phyloP scores from a whole-genome alignment of 2,113 vertebrate species.

The Hystrix brachyura region DNA sequence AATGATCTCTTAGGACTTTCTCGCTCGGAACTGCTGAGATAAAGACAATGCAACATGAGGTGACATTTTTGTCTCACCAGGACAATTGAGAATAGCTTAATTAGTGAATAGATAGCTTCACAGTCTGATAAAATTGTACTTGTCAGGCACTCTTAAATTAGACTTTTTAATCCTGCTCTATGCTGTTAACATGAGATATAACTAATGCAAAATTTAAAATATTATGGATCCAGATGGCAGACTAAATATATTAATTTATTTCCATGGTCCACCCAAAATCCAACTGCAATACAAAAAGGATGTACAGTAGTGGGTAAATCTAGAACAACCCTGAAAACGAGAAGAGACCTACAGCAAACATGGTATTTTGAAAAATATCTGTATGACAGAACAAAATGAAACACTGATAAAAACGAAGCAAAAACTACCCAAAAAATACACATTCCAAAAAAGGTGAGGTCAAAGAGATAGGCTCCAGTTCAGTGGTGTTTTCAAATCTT shows the following conservation, averaged over 20 bases:
- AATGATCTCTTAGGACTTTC: neutral
- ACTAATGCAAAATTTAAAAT: constrained; percentile 39
- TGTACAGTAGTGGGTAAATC: neutral
- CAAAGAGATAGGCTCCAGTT: neutral
- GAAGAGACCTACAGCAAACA: neutral
- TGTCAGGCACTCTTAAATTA: constrained; percentile 78
- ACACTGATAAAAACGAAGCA: neutral
- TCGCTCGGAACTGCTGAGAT: neutral
- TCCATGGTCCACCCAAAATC: neutral
- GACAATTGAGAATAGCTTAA: constrained; percentile 65
- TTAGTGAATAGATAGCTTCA: constrained; percentile 71
- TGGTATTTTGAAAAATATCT: neutral
- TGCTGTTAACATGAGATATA: constrained; percentile 4
- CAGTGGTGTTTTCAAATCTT: neutral
- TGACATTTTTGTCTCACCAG: constrained; percentile 35
- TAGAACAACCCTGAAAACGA: neutral
- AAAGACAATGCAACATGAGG: neutral
- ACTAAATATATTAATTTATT: neutral
- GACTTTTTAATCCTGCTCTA: neutral
- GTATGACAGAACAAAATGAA: neutral
- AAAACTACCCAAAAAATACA: neutral
- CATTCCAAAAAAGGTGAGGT: neutral
- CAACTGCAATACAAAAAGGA: neutral
- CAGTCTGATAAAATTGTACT: constrained; percentile 45
- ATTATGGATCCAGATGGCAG: neutral